phyloP scores from a whole-genome alignment of 1,140 invertebrate species.

The Eurytemora carolleeae region DNA sequence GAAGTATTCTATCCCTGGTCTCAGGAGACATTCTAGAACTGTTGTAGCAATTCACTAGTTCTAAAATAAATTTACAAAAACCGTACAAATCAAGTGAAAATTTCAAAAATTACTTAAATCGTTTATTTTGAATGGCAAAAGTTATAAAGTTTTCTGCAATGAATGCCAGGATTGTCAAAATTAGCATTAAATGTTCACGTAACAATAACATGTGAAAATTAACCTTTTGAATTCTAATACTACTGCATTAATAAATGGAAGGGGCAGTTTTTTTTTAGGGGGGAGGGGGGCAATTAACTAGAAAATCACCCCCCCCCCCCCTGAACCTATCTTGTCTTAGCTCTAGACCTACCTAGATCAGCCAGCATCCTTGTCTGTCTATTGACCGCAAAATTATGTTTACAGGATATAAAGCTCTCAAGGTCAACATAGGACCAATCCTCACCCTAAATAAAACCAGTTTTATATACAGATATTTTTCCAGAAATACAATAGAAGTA shows the following conservation, averaged over 20 bases:
- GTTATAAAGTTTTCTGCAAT: too few relatives aligned
- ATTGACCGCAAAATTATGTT: conserved; percentile 81
- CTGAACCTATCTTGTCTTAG: background rate
- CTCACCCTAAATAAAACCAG: too few relatives aligned
- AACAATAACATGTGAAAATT: too few relatives aligned
- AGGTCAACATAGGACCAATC: conserved; percentile 44
- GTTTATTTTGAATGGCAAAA: too few relatives aligned
- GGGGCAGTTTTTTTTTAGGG: too few relatives aligned
- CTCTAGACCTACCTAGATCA: conserved; percentile 12
- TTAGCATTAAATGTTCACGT: too few relatives aligned
- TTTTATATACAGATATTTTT: too few relatives aligned
- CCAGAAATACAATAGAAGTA: too few relatives aligned
- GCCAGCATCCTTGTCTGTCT: conserved; percentile 93
- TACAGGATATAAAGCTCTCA: conserved; percentile 69
- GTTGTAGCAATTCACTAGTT: conserved; percentile 82
- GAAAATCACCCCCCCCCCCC: background rate
- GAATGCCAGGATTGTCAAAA: too few relatives aligned
- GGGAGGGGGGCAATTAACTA: background rate
- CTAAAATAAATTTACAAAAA: background rate
- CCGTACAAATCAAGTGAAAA: background rate
- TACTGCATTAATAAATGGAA: background rate
- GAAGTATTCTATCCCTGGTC: conserved; percentile 54
- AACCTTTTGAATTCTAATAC: too few relatives aligned
- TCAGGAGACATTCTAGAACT: conserved; percentile 42
- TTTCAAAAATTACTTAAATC: too few relatives aligned